Evolutionary conservation across 2,113 vertebrate species (phyloP).

Genomic region (Cryptomyrus ogoouensis): DNA sequence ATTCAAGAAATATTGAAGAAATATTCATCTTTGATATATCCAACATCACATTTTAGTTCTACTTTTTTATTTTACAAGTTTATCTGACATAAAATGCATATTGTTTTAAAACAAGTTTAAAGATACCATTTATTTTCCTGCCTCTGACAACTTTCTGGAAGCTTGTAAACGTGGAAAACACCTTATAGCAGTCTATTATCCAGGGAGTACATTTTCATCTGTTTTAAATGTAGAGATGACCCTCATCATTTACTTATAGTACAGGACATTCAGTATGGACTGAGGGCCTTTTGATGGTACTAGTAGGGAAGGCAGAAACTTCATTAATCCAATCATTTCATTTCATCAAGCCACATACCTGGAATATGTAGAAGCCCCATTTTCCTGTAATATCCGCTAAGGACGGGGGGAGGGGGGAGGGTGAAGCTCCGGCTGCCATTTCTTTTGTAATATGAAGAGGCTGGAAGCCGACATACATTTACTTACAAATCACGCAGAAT

Average conservation of each 20-base stretch:
- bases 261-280: background rate
- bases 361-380: background rate
- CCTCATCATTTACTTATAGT: background rate
- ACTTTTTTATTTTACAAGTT: background rate
- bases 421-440: background rate
- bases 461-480: background rate
- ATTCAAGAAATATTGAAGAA: background rate
- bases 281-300: background rate
- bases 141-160: background rate
- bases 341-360: background rate
- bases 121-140: background rate
- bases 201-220: background rate
- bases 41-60: background rate
- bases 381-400: background rate
- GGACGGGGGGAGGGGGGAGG: background rate
- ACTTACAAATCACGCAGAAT: background rate
- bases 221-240: background rate
- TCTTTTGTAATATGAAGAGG: background rate
- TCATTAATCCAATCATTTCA: conserved; percentile 6
- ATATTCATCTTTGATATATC: background rate
- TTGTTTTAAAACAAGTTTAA: background rate
- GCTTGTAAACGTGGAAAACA: background rate
- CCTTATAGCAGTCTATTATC: background rate
- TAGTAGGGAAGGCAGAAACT: background rate
- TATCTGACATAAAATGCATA: background rate